A percentile compares a stretch with the other conserved stretches of the same genome.
phyloP scores from a whole-genome alignment of 2,113 vertebrate genomes.

The Leptosomus discolor region DNA sequence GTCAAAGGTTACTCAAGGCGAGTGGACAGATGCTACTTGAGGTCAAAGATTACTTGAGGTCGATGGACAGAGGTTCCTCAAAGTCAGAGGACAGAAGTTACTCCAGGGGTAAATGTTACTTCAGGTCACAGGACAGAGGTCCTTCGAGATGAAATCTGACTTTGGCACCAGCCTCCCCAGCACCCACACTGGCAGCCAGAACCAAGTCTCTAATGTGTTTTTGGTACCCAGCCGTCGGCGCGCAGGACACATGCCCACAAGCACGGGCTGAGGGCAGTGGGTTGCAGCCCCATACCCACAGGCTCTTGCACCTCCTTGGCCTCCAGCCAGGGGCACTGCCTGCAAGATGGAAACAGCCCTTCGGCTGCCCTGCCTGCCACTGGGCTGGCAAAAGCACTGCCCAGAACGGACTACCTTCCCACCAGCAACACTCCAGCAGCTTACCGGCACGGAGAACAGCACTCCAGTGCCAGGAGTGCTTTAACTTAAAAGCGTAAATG shows the following conservation, averaged over 20 bases:
- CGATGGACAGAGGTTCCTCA: neutral
- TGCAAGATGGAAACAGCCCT: no score
- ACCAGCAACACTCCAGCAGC: neutral
- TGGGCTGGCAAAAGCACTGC: no score
- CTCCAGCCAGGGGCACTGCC: no score
- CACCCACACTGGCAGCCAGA: accelerated
- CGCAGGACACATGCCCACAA: accelerated
- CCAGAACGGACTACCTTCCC: no score
- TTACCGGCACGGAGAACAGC: accelerated
- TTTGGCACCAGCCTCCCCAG: neutral
- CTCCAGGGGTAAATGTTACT: neutral
- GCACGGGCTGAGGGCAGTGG: accelerated
- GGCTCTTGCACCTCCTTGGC: no score
- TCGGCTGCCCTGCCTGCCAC: no score
- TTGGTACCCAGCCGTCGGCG: accelerated
- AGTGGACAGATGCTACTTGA: neutral
- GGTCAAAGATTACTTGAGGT: neutral
- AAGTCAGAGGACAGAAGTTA: neutral
- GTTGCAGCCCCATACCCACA: no score
- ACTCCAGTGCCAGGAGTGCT: neutral
- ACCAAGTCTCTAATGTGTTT: accelerated
- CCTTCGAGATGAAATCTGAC: neutral
- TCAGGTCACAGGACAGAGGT: neutral
- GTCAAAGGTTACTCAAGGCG: neutral
- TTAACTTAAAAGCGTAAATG: neutral